These are phyloP conservation scores for Clarias platycephalus DNA, from an alignment of 2,797 vertebrate species.

Conservation along the genomic window DNA sequence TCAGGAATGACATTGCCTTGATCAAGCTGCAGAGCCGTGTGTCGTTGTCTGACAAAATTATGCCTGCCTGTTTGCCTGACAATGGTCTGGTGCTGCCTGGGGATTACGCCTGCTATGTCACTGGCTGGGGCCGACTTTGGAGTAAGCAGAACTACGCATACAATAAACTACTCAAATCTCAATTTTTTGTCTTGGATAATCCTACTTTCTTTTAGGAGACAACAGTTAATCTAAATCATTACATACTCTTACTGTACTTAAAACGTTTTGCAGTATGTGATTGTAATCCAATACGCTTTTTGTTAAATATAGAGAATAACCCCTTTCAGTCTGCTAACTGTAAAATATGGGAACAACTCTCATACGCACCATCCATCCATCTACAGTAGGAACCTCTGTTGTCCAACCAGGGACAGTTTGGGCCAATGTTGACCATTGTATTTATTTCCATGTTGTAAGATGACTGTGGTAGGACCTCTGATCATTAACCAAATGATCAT, in stretches of 20 bases:
- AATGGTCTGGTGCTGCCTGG: constrained; percentile 65
- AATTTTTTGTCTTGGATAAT: not conserved
- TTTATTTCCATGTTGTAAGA: no score
- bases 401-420: no score
- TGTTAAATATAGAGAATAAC: no score
- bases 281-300: no score
- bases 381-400: no score
- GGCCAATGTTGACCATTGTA: no score
- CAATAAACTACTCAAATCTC: not conserved
- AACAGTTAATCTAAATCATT: not conserved
- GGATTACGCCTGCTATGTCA: constrained; percentile 78
- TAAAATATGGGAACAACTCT: no score
- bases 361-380: no score
- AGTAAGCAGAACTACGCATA: constrained; percentile 65
- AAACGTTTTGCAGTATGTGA: no score
- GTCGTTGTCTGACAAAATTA: constrained; percentile 65
- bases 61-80: constrained; percentile 78
- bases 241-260: not conserved
- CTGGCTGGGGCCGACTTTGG: constrained; percentile 87
- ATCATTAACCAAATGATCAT: no score
- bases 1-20: constrained; percentile 84
- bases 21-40: constrained; percentile 80
- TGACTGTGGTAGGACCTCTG: no score
- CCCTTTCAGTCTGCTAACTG: no score
- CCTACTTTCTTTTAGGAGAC: not conserved